Evolutionary conservation across 2,888 invertebrate species (phyloP), one percentile per base, ranked within the genome.

Genomic region (Orgyia antiqua): DNA sequence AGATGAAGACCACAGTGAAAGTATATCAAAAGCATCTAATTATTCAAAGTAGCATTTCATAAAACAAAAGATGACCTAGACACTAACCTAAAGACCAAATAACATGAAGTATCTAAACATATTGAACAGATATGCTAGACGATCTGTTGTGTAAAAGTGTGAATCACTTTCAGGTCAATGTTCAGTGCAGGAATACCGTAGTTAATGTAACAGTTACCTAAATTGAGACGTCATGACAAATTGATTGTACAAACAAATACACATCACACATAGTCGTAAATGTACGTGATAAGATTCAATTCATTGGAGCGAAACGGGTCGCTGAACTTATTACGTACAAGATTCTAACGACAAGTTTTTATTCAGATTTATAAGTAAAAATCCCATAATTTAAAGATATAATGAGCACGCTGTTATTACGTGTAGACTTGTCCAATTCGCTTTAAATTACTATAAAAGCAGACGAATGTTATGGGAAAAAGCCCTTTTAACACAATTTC

Each of bases 141-240:
- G 54, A 60, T 63, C 52, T 54, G 49, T 62, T 60, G 62, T 56
- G 72, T 68, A 70, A 71, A 68, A 62, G 47, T 75, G 50, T 79
- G 82, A 83, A 58, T 82, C 78, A 82, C 61, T 73, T 75, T 74
- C 69, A 77, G 77, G 72, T 71, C 79, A 73, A 62, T 67, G 73
- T 79, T 74, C 69, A 71, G 59, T 36, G 42, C 45, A 61, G 54
- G 53, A 60, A 58, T 56, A 50, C 55, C 58, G 52, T 51, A 47
- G 52, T 51, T 60, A 35, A 13, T 31, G 75, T 78, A 77, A 79
- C 80, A 78, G 72, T 78, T 74, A 75, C 70, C 76, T 58, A 74
- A 78, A 79, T 80, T 66, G 63, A 75, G 64, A 74, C 74, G 69
- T 78, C 70, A 74, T 63, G 48, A 62, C 67, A 67, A 75, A 78